These are phyloP conservation scores for Carollia perspicillata DNA, from an alignment of 2,113 vertebrate species.

Conservation along the genomic window DNA sequence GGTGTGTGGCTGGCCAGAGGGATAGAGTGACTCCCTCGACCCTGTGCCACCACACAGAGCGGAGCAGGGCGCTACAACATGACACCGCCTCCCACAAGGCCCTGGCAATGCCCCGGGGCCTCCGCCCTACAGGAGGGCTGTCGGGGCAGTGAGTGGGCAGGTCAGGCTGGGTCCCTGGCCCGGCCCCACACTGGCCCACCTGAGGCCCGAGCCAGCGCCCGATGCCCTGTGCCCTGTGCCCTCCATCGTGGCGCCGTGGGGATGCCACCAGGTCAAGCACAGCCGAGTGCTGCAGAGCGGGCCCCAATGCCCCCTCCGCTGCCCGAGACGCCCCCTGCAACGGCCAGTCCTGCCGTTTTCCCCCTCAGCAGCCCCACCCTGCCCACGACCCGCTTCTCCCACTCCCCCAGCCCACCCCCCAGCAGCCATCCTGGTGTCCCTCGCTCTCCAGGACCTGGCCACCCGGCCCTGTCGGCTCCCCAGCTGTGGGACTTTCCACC, in stretches of 20 bases:
- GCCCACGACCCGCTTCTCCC: background rate
- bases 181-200: background rate
- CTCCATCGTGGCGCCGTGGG: background rate
- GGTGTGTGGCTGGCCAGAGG: background rate
- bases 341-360: background rate
- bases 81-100: background rate
- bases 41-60: background rate
- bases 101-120: background rate
- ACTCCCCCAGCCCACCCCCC: background rate
- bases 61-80: fast-evolving
- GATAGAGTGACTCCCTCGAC: background rate
- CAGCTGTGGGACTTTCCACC: background rate
- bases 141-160: background rate
- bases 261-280: background rate
- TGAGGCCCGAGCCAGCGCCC: background rate
- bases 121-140: background rate
- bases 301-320: background rate
- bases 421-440: background rate
- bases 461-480: background rate
- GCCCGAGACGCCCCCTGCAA: too few relatives aligned
- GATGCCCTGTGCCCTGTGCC: background rate
- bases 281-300: background rate
- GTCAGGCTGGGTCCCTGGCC: background rate
- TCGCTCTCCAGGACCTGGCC: background rate
- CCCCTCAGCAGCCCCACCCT: background rate